Evolutionary conservation across 2,797 vertebrate genomes (phyloP).

Genomic region (Tauraco hartlaubi): DNA sequence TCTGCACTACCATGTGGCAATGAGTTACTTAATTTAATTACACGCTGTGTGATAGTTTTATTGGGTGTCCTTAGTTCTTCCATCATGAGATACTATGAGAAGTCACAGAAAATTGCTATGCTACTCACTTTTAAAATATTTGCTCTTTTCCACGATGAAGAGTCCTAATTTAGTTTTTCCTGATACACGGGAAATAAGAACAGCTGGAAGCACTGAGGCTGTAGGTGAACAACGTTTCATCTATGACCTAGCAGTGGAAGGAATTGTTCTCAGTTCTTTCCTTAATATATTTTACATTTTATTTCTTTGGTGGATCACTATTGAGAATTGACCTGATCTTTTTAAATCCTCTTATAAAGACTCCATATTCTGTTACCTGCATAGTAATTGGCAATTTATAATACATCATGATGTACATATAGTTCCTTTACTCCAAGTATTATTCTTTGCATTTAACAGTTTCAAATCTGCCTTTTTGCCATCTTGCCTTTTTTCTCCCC

Average conservation of each 20-base stretch:
- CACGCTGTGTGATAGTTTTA: not conserved
- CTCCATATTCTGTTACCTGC: not conserved
- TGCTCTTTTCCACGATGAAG: not conserved
- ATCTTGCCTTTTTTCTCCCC: not conserved
- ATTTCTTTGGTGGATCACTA: not conserved
- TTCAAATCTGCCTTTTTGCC: not conserved
- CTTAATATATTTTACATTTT: not conserved
- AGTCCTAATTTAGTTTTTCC: not conserved
- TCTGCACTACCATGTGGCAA: not conserved
- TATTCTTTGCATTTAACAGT: not conserved
- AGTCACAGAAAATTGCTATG: not conserved
- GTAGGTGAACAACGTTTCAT: not conserved
- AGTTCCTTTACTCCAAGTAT: not conserved
- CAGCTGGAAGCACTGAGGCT: not conserved
- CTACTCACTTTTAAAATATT: not conserved
- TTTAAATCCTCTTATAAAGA: not conserved
- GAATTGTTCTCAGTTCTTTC: not conserved
- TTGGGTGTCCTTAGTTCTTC: not conserved
- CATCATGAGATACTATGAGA: not conserved
- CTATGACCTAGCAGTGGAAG: not conserved
- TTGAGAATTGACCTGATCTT: not conserved
- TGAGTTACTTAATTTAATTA: not conserved
- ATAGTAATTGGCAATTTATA: not conserved
- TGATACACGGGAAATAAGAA: not conserved
- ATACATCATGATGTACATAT: not conserved